These are phyloP conservation scores for Clavelina lepadiformis DNA, from an alignment of 23 tunicate genomes.

Conservation along the genomic window DNA sequence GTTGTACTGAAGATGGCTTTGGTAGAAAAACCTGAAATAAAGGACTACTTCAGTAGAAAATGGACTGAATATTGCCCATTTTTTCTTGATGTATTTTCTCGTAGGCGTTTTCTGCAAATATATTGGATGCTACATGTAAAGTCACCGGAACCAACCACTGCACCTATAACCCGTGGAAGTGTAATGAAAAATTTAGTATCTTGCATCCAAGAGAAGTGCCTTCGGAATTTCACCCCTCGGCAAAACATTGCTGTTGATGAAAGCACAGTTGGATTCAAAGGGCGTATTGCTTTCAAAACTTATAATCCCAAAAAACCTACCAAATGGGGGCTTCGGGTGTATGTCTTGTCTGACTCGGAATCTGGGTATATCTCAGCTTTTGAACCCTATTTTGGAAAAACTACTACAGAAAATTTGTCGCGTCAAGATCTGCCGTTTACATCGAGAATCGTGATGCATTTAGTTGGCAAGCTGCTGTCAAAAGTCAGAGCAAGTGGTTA, in stretches of 20 bases:
- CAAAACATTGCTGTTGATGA: constrained; percentile 27
- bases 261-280: constrained; percentile 28
- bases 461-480: constrained; percentile 16
- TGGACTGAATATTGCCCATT: constrained; percentile 16
- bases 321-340: constrained; percentile 31
- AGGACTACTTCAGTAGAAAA: constrained; percentile 5
- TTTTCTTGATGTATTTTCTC: constrained; percentile 21
- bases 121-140: constrained; percentile 20
- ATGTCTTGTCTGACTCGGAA: constrained; percentile 14
- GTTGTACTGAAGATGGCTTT: constrained; percentile 17
- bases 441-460: constrained; percentile 18
- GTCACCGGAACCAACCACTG: constrained; percentile 21
- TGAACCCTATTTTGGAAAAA: constrained; percentile 24
- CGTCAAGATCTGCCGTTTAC: constrained; percentile 9
- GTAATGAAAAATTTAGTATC: constrained; percentile 9
- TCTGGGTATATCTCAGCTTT: constrained; percentile 18
- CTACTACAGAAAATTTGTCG: constrained; percentile 6
- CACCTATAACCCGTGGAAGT: constrained; percentile 8
- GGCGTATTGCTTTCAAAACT: constrained; percentile 26
- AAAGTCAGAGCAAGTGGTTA: constrained; percentile 11
- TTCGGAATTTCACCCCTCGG: constrained; percentile 10
- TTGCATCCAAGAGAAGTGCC: constrained; percentile 14
- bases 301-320: constrained; percentile 38
- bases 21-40: constrained; percentile 9
- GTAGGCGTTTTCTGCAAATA: constrained; percentile 16